These are phyloP conservation scores for Bathynomus jamesi DNA, from an alignment of 1,140 invertebrate genomes.

Conservation along the genomic window DNA sequence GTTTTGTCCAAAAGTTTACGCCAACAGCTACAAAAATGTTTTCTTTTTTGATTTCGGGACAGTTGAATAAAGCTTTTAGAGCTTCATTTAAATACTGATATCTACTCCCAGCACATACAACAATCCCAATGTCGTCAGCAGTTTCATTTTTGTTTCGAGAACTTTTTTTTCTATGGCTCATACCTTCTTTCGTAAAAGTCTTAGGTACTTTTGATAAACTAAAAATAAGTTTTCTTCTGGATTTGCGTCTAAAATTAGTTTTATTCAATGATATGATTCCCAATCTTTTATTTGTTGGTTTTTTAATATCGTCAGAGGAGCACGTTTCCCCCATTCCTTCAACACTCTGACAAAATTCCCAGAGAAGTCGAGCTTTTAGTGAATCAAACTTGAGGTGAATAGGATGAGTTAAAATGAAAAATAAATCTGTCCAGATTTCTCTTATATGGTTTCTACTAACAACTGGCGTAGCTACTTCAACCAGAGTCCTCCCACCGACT, in stretches of 20 bases:
- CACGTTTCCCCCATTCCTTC: neutral
- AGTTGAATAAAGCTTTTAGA: neutral
- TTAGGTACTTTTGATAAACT: neutral
- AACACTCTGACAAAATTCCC: neutral
- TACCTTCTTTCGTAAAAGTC: neutral
- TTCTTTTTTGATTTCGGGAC: neutral
- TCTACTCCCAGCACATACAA: neutral
- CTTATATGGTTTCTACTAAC: neutral
- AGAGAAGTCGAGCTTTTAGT: neutral
- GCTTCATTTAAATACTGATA: neutral
- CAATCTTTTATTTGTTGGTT: too few species aligned
- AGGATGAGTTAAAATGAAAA: neutral
- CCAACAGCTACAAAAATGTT: neutral
- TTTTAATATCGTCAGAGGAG: too few species aligned
- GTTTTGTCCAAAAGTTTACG: neutral
- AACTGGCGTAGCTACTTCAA: constrained; percentile 3
- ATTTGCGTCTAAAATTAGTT: neutral
- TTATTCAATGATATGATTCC: too few species aligned
- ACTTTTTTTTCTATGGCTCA: too few species aligned
- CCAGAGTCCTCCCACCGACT: constrained; percentile 14
- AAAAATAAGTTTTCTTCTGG: neutral
- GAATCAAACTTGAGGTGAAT: neutral
- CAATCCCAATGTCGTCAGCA: neutral
- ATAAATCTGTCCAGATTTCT: neutral
- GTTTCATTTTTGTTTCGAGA: too few species aligned